Conservation (phyloP, 2,888 invertebrate species). For the Athetis lepigone region DNA sequence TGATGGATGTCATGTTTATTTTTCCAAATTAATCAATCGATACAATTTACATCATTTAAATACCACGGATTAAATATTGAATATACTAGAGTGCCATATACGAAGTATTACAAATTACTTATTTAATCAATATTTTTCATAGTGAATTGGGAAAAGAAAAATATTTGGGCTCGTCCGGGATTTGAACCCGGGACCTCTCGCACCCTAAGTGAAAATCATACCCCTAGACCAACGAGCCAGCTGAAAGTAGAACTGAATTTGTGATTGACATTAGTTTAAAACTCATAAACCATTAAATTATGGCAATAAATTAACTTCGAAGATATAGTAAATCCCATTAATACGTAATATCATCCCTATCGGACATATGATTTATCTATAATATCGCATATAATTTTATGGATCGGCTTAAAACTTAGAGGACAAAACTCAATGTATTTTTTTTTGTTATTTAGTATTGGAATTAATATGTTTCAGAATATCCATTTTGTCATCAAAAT, state of each 20-base stretch:
- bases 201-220: slow-evolving; percentile 91
- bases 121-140: neutral
- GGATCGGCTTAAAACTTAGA: slow-evolving; percentile 18
- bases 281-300: neutral
- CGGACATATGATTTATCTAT: neutral
- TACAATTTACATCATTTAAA: slow-evolving; percentile 55
- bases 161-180: slow-evolving; percentile 86
- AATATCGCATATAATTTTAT: slow-evolving; percentile 15
- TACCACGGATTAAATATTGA: slow-evolving; percentile 27
- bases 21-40: slow-evolving; percentile 22
- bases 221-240: slow-evolving; percentile 90
- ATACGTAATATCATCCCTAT: slow-evolving; percentile 7
- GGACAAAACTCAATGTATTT: no score
- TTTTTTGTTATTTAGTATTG: no score
- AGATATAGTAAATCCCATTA: slow-evolving; percentile 18
- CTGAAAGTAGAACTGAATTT: slow-evolving; percentile 14
- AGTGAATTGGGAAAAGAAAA: slow-evolving; percentile 28
- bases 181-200: slow-evolving; percentile 90
- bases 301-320: slow-evolving; percentile 25
- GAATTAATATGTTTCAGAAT: no score
- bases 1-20: slow-evolving; percentile 4
- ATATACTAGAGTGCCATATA: slow-evolving; percentile 5
- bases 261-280: neutral
- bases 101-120: neutral
- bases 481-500: no score